These are phyloP conservation scores for Vanessa cardui DNA, from an alignment of 2,888 invertebrate genomes.

Conservation along the genomic window DNA sequence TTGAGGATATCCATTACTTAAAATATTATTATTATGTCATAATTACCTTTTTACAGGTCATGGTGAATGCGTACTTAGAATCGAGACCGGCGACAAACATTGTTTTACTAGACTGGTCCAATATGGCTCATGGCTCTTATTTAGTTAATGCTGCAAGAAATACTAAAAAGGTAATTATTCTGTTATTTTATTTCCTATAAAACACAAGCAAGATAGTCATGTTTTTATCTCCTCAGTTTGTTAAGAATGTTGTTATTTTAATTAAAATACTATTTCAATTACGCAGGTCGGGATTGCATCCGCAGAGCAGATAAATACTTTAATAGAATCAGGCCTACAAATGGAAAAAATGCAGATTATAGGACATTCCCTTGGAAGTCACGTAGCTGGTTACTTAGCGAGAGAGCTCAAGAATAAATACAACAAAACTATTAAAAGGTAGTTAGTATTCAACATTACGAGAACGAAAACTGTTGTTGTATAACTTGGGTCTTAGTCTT, in stretches of 20 bases:
- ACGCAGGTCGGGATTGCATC: slow-evolving; percentile 69
- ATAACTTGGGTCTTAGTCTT: too few species aligned
- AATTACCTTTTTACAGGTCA: slow-evolving; percentile 55
- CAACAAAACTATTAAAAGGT: slow-evolving; percentile 71
- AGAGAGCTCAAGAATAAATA: slow-evolving; percentile 72
- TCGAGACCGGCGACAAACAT: slow-evolving; percentile 71
- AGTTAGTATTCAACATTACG: neutral
- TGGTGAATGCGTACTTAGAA: slow-evolving; percentile 74
- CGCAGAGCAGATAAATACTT: slow-evolving; percentile 66
- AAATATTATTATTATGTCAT: slow-evolving; percentile 1
- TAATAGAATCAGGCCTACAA: slow-evolving; percentile 63
- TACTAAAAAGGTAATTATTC: slow-evolving; percentile 76
- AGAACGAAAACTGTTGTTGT: too few species aligned
- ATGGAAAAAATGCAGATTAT: slow-evolving; percentile 71
- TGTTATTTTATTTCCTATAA: neutral
- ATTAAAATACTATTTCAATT: slow-evolving; percentile 16
- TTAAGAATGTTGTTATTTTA: neutral
- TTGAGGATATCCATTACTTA: slow-evolving; percentile 10
- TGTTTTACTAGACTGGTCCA: slow-evolving; percentile 77
- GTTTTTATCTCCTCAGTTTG: neutral
- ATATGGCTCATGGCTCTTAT: slow-evolving; percentile 78
- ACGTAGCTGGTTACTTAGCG: slow-evolving; percentile 76
- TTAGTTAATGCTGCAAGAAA: slow-evolving; percentile 84
- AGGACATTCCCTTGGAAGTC: slow-evolving; percentile 78
- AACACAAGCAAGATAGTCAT: neutral